Base-by-base conservation (phyloP, 2,888 invertebrate genomes). In the Drosophila tripunctata region DNA sequence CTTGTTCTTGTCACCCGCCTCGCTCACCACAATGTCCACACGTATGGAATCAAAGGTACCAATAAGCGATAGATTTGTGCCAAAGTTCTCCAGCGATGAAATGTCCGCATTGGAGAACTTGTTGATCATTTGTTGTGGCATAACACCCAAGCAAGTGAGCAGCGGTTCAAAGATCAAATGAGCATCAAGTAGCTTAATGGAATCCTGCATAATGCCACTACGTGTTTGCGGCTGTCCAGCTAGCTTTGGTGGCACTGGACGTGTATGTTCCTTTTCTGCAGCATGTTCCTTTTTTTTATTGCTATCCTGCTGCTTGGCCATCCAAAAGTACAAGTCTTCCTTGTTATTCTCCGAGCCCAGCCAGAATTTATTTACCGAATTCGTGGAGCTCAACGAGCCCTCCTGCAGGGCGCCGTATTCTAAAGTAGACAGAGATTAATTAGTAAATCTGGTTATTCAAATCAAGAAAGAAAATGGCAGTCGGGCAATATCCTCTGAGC, bases 251-350 rank as follows among this genome's bases (percentile, higher is more conserved):
- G 93, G 86, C 48, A 90, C 89, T 12, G 93, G 92, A 62, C 93
- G 89, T 81, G 93, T 90, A 65, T 92, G 89, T 91, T 93, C 92
- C 92, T 92, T 94, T 92, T 92, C 92, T 65, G 56, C 71, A 17
- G 85, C 63, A 2, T 76, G 75, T 4, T 90, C 90, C 22, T 89
- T 87, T 51, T 91, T 90, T 40, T 89, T 90, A 48, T 79, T 90
- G 41, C 77, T 89, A 41, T 91, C 91, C 74, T 97, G 96, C 86
- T 98, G 98, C 83, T 97, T 96, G 1, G 97, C 97, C 98, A 98
- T 98, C 98, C 98, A 98, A 80, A 96, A 96, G 90, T 98, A 98
- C 38, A 98, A 92, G 91, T 98, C 98, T 88, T 97, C 97, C n/a
- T 94, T 94, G 14, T 94, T 93, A 80, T 94, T 94, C 36, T 93